Evolutionary conservation across 1,140 invertebrate genomes (phyloP).

Genomic region (Caenorhabditis latens): DNA sequence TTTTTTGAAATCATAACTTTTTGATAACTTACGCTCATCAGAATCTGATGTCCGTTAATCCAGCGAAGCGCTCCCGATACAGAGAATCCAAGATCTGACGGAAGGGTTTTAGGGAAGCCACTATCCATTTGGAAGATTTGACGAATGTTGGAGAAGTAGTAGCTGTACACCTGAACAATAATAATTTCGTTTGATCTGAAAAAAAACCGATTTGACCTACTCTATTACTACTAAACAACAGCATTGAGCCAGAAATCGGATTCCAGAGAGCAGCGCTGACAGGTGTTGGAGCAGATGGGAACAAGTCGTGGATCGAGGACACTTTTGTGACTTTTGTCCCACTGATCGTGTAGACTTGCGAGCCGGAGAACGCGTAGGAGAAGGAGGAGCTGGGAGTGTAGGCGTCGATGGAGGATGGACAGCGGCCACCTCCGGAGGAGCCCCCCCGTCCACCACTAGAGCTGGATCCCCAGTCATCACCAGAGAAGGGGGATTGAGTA

Average conservation of each 20-base stretch:
- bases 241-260: constrained; percentile 60
- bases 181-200: background rate
- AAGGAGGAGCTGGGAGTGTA: constrained; percentile 60
- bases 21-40: constrained; percentile 48
- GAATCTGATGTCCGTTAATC: constrained; percentile 65
- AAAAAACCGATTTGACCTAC: background rate
- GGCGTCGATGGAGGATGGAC: constrained; percentile 58
- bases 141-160: constrained; percentile 58
- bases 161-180: constrained; percentile 59
- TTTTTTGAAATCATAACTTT: background rate
- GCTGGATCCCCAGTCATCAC: constrained; percentile 34
- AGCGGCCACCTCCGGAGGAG: constrained; percentile 21
- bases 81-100: constrained; percentile 54
- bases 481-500: constrained; percentile 21
- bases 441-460: background rate
- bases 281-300: constrained; percentile 60
- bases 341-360: constrained; percentile 59
- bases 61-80: constrained; percentile 62
- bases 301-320: constrained; percentile 33
- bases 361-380: constrained; percentile 62
- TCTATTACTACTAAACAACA: constrained; percentile 58
- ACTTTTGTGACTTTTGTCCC: constrained; percentile 47
- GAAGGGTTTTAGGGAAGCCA: constrained; percentile 63
- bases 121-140: constrained; percentile 62
- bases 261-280: constrained; percentile 61